A percentile compares a stretch with the other conserved stretches of the same genome.
phyloP scores from a whole-genome alignment of 2,113 vertebrate species.

The Hemiscyllium ocellatum region DNA sequence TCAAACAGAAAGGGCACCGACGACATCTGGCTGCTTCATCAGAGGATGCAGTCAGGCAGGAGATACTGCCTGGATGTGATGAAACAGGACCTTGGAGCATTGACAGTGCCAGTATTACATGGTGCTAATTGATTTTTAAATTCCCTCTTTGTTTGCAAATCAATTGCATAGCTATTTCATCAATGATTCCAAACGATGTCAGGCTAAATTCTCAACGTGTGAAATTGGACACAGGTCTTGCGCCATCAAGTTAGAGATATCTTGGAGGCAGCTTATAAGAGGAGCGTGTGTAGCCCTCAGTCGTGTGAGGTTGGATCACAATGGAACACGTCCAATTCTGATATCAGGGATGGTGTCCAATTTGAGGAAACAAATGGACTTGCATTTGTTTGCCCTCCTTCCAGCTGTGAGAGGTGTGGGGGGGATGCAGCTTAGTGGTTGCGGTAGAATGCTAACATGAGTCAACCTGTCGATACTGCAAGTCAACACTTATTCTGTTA shows the following conservation, averaged over 20 bases:
- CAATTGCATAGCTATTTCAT: background rate
- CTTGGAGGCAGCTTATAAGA: background rate
- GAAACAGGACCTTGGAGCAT: background rate
- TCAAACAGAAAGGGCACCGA: background rate
- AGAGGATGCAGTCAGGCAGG: background rate
- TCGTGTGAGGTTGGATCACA: background rate
- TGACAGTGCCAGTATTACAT: background rate
- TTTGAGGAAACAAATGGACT: too few species aligned
- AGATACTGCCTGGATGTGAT: background rate
- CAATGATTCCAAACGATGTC: background rate
- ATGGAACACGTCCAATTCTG: background rate
- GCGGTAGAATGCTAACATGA: too few species aligned
- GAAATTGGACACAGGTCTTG: background rate
- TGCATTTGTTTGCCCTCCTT: too few species aligned
- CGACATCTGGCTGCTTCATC: slow-evolving; percentile 6
- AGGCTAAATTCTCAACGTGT: background rate
- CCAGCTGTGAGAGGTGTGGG: too few species aligned
- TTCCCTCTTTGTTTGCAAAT: background rate
- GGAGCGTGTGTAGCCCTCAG: background rate
- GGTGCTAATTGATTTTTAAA: slow-evolving; percentile 21
- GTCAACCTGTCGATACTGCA: too few species aligned
- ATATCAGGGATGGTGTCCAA: background rate
- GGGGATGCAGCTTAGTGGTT: too few species aligned
- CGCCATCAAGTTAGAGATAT: background rate
- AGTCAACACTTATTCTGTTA: too few species aligned